Conservation (phyloP, 2,888 invertebrate species). For the Diogma glabrata region DNA sequence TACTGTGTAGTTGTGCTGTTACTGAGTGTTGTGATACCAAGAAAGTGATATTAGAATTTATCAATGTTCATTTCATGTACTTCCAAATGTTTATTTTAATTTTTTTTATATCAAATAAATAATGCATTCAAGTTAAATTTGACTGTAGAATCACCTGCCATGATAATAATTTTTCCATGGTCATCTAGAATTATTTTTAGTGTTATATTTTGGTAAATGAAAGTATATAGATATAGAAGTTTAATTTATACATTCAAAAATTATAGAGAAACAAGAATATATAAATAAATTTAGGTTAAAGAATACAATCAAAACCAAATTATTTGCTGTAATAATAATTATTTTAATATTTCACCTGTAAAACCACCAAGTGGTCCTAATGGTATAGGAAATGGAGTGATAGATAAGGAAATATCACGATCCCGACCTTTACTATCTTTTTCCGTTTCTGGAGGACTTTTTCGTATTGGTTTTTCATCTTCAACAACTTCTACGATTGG, state of each 20-base stretch:
- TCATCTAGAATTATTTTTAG: conserved; percentile 40
- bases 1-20: too few species aligned
- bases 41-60: too few species aligned
- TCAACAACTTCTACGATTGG: conserved; percentile 57
- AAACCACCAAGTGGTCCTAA: conserved; percentile 37
- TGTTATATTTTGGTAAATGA: too few species aligned
- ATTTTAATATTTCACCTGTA: conserved; percentile 31
- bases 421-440: conserved; percentile 47
- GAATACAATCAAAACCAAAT: not conserved
- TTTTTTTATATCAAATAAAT: too few species aligned
- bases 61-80: too few species aligned
- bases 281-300: conserved; percentile 5
- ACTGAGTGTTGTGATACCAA: too few species aligned
- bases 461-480: conserved; percentile 49
- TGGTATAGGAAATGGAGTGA: conserved; percentile 37
- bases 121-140: too few species aligned
- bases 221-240: too few species aligned
- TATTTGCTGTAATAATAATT: not conserved
- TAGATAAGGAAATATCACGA: conserved; percentile 41
- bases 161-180: conserved; percentile 38
- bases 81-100: too few species aligned
- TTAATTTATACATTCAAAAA: too few species aligned
- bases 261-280: too few species aligned
- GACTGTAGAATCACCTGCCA: conserved; percentile 42
- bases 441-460: conserved; percentile 59